These are phyloP conservation scores for Habrosyne pyritoides DNA, from an alignment of 2,888 invertebrate species.

Conservation along the genomic window DNA sequence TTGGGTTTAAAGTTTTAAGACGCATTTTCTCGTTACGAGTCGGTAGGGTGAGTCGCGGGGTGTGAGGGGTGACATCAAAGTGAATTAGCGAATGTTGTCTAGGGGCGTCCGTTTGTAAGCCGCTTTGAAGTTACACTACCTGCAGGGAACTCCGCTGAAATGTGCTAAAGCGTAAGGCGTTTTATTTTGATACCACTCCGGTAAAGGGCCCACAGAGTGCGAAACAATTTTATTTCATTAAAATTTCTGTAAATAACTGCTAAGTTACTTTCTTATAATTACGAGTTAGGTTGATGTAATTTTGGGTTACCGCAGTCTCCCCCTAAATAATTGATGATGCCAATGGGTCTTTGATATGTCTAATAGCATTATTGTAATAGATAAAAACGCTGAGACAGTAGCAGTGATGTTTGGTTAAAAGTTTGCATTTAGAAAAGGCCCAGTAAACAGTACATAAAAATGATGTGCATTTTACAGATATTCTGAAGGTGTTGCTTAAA, in stretches of 20 bases:
- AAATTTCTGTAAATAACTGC: background rate
- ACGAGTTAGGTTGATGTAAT: no score
- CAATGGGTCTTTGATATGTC: no score
- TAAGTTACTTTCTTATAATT: background rate
- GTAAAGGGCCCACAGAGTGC: constrained; percentile 22
- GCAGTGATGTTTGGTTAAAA: no score
- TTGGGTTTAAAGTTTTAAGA: constrained; percentile 75
- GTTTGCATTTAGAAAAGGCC: no score
- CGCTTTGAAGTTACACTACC: constrained; percentile 79
- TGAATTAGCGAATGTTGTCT: constrained; percentile 83
- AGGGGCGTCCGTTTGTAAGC: constrained; percentile 80
- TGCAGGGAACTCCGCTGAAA: constrained; percentile 65
- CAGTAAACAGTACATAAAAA: no score
- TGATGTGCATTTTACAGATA: no score
- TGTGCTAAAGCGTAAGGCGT: constrained; percentile 62
- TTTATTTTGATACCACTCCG: constrained; percentile 62
- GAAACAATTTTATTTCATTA: constrained; percentile 9
- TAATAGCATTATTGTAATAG: no score
- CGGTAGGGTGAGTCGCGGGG: constrained; percentile 41
- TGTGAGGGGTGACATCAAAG: constrained; percentile 77
- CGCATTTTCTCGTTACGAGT: constrained; percentile 74
- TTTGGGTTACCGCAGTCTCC: no score
- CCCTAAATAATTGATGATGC: no score
- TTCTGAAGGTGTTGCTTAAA: no score
- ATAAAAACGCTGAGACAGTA: no score